phyloP scores from a whole-genome alignment of 30 jellyfish, hydroid and myxozoan species.

The Pseudorhiza aurosa region DNA sequence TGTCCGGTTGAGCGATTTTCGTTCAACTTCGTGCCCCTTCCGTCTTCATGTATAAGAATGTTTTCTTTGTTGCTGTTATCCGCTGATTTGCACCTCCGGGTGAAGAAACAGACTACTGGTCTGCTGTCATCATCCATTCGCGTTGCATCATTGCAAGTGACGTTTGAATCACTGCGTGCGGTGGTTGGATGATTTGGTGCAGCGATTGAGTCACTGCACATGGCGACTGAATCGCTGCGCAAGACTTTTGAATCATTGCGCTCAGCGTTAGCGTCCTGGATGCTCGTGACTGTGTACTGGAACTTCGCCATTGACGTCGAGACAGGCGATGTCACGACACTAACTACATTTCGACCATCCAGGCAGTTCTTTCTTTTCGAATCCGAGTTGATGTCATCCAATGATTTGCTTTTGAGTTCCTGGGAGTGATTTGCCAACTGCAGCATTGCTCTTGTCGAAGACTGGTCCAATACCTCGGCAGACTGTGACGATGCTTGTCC shows the following conservation, averaged over 20 bases:
- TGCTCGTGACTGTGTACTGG: slow-evolving; percentile 13
- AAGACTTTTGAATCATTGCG: no score
- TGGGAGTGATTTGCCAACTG: neutral
- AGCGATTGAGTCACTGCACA: neutral
- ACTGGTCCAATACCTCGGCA: neutral
- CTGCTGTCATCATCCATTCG: neutral
- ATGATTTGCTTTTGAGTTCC: slow-evolving; percentile 21
- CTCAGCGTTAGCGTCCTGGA: slow-evolving; percentile 2
- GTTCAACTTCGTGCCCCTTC: neutral
- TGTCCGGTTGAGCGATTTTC: neutral
- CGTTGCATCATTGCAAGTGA: neutral
- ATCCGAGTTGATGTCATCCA: slow-evolving; percentile 21
- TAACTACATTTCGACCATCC: slow-evolving; percentile 17
- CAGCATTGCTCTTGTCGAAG: slow-evolving; percentile 7
- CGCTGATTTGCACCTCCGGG: slow-evolving; percentile 16
- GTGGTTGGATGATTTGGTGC: no score
- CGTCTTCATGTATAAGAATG: neutral
- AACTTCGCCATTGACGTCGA: slow-evolving; percentile 2
- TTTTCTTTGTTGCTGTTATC: slow-evolving; percentile 17
- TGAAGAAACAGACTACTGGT: neutral
- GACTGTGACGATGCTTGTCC: neutral
- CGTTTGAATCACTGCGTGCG: neutral
- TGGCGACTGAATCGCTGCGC: no score
- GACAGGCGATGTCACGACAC: slow-evolving; percentile 41
- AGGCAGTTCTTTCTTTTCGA: neutral